phyloP scores from a whole-genome alignment of 2,797 vertebrate species.

The Pipistrellus pipistrellus region DNA sequence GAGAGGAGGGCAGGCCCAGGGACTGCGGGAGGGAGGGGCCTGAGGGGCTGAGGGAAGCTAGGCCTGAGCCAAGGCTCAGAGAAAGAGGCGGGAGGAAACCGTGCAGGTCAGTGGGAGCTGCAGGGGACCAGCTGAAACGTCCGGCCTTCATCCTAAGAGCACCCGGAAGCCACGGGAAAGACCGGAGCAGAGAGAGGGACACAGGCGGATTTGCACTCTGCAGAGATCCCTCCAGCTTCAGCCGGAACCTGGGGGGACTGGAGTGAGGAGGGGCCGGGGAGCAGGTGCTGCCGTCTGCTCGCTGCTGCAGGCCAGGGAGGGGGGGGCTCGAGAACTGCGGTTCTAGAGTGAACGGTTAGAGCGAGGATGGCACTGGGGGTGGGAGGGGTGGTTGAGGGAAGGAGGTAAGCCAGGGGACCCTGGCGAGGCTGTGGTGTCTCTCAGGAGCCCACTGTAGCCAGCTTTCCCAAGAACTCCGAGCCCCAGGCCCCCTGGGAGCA shows the following conservation, averaged over 20 bases:
- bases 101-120: not conserved
- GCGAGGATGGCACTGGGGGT: accelerated
- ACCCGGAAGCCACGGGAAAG: not conserved
- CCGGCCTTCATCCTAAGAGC: not conserved
- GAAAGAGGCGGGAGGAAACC: not conserved
- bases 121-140: too few species aligned
- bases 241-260: not conserved
- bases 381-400: not conserved
- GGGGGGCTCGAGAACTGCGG: too few species aligned
- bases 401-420: not conserved
- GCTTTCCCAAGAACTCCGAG: not conserved
- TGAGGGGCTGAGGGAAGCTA: not conserved
- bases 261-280: too few species aligned
- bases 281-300: not conserved
- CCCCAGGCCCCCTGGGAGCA: not conserved
- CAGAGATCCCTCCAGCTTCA: not conserved
- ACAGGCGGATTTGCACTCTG: not conserved
- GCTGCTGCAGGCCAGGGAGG: not conserved
- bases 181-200: not conserved
- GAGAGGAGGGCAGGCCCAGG: not conserved
- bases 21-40: not conserved
- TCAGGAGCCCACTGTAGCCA: accelerated
- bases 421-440: accelerated
- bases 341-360: not conserved
- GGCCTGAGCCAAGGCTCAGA: not conserved